Base-by-base conservation (phyloP, 2,797 vertebrate genomes). In the Betta splendens region DNA sequence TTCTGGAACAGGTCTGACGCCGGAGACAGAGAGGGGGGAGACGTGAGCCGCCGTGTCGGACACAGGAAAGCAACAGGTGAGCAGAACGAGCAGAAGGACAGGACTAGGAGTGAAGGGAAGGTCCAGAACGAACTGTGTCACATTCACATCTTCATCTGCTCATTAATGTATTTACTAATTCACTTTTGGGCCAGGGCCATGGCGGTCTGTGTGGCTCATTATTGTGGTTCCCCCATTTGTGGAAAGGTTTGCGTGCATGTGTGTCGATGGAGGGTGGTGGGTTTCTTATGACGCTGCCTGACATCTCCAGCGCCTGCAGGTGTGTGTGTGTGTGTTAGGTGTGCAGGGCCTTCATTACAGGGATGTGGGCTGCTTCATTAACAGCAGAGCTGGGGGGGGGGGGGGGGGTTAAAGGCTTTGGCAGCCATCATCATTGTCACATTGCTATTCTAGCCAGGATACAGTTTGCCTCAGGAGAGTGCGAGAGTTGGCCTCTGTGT, bases 1-100 rank as follows among this genome's bases (percentile, higher is more conserved):
- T 99, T 99, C 92, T 99, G 97, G 89, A 99, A 99, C 21, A 99
- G 91, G 84, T 99, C 97, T 99, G 70, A 54, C 77, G 69, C 49
- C 12, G 79, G 5, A 5, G 9, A 64, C 12, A 52, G 42, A 40
- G 33, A 37, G 26, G 7, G 26, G 28, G 9, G 9, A 47, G 13
- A 47, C 18, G 37, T 49, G 0, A 63, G 42, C 18, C 32, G 26
- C 56, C 50, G 56, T 2, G 5, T 17, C 7, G 20, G n/a, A 33
- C 21, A 37, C 6, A 44, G 63, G 45, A 13, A 48, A 53, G n/a
- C 16, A 16, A 2, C 0, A 3, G 23, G 26, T 7, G 12, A 59
- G 35, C 23, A 13, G 28, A 33, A 47, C 50, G 2, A 45, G 45
- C 39, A 53, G 16, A 49, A 32, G 53, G 7, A 22, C 0, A 5